phyloP scores from a whole-genome alignment of 1,140 invertebrate genomes.

The Frieseomelitta varia region DNA sequence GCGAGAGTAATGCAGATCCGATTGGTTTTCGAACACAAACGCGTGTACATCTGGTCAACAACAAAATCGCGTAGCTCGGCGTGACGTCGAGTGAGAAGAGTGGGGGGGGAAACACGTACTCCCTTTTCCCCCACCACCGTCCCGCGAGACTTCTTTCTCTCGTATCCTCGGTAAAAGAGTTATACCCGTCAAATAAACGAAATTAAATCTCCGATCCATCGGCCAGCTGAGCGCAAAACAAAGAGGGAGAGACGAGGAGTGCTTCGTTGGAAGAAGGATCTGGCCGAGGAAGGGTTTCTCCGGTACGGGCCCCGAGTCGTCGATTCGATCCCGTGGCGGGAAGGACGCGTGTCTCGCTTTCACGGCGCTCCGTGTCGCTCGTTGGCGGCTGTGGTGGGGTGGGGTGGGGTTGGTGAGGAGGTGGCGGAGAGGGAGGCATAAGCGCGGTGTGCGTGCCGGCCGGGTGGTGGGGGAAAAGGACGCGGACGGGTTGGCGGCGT shows the following conservation, averaged over 20 bases:
- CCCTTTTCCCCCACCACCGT: too few species aligned
- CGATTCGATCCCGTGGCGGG: conserved; percentile 17
- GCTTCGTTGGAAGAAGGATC: background rate
- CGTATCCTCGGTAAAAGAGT: too few species aligned
- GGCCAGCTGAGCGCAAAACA: background rate
- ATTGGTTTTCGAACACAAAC: too few species aligned
- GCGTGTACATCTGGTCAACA: too few species aligned
- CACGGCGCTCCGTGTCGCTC: background rate
- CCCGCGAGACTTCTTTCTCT: too few species aligned
- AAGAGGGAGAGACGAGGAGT: background rate
- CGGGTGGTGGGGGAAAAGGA: conserved; percentile 27
- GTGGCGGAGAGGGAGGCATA: background rate
- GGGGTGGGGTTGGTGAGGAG: background rate
- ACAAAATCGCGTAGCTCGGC: too few species aligned
- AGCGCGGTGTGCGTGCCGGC: background rate
- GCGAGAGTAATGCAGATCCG: too few species aligned
- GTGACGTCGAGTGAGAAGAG: too few species aligned
- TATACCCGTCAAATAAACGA: too few species aligned
- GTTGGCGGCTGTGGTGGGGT: background rate
- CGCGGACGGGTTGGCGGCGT: conserved; percentile 62
- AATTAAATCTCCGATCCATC: too few species aligned
- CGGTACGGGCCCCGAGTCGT: background rate
- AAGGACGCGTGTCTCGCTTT: conserved; percentile 46
- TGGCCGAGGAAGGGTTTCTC: background rate
- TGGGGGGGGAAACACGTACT: too few species aligned